Percentiles rank a stretch among this genome's conserved stretches.
Evolutionary conservation across 2,797 vertebrate species (phyloP).

Genomic region (Cercopithecus diana): DNA sequence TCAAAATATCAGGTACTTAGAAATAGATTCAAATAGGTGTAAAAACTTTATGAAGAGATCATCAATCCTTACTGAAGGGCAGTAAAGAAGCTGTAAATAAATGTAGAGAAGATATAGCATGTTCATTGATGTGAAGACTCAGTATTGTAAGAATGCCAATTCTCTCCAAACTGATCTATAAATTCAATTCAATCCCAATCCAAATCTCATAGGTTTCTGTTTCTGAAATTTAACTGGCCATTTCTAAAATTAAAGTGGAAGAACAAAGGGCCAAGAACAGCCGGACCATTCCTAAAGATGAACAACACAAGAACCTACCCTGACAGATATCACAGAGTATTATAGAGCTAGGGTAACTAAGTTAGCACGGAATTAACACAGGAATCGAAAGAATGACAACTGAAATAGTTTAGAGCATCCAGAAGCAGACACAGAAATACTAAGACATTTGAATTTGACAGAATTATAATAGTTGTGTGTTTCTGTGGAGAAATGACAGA

Average conservation of each 20-base stretch:
- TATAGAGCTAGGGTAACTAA: not conserved
- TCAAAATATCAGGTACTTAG: not conserved
- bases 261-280: not conserved
- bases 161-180: not conserved
- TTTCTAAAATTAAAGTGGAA: conserved; percentile 24
- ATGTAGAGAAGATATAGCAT: not conserved
- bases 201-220: not conserved
- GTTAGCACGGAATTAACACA: not conserved
- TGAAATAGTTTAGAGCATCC: conserved; percentile 19
- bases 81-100: not conserved
- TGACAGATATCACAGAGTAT: not conserved
- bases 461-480: not conserved
- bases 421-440: conserved; percentile 23
- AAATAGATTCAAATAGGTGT: not conserved
- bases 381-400: conserved; percentile 13
- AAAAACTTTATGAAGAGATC: not conserved
- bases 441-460: conserved; percentile 41
- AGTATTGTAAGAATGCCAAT: not conserved
- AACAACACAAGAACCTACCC: not conserved
- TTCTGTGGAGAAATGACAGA: not conserved
- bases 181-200: not conserved
- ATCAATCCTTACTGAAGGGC: not conserved
- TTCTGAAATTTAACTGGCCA: not conserved
- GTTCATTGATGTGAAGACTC: not conserved
- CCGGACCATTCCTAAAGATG: not conserved